Evolutionary conservation across 2,888 invertebrate genomes (phyloP).

Genomic region (Mesorhabditis spiculigera): DNA sequence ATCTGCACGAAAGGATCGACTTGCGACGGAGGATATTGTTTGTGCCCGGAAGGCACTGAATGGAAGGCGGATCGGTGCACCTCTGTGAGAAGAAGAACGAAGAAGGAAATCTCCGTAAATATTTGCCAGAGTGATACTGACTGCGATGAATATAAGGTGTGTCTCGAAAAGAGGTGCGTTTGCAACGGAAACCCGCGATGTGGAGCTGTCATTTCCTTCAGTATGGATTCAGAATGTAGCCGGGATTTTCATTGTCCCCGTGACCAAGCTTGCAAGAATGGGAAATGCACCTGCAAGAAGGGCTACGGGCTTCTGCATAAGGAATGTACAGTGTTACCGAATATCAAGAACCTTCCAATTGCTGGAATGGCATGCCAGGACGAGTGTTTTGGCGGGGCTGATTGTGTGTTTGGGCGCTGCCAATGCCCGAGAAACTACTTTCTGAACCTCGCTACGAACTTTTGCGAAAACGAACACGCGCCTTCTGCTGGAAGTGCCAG

Average conservation of each 20-base stretch:
- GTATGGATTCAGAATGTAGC: conserved; percentile 6
- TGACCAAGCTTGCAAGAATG: conserved; percentile 14
- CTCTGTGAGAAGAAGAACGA: neutral
- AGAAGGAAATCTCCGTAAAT: neutral
- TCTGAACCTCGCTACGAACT: neutral
- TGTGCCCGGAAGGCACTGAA: conserved; percentile 14
- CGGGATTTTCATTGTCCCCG: conserved; percentile 12
- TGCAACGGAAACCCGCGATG: conserved; percentile 25
- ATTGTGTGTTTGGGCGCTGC: neutral
- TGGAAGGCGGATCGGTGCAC: neutral
- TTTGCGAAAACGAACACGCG: neutral
- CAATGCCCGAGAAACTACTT: neutral
- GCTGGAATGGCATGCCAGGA: conserved; percentile 2
- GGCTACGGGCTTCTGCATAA: conserved; percentile 6
- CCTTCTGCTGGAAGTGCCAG: neutral
- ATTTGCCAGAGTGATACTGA: conserved; percentile 23
- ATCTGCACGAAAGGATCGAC: conserved; percentile 12
- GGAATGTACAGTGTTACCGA: neutral
- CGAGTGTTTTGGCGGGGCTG: neutral
- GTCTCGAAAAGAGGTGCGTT: conserved; percentile 25
- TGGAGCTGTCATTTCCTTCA: conserved; percentile 9
- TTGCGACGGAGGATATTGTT: conserved; percentile 11
- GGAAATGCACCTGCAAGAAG: conserved; percentile 17
- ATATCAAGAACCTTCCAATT: neutral
- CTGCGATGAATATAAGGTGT: conserved; percentile 26